Conservation (phyloP, 35 echinoderm and acorn worm species). For the Ophioderma brevispina region DNA sequence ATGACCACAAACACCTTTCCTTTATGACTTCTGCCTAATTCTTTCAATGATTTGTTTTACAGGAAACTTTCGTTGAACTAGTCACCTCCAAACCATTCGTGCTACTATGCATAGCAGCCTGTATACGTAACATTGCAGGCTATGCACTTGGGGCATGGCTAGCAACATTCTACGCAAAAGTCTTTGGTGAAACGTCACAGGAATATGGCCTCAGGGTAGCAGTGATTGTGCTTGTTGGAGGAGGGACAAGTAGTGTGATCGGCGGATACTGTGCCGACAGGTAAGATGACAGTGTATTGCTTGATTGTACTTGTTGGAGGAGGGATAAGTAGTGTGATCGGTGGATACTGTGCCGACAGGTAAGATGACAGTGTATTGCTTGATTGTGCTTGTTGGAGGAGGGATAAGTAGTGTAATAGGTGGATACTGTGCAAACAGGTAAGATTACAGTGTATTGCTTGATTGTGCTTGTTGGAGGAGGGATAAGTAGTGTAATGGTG, state of each 20-base stretch:
- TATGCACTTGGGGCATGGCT: conserved; percentile 45
- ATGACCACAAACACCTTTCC: too few species aligned
- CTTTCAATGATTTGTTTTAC: too few species aligned
- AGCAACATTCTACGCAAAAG: conserved; percentile 50
- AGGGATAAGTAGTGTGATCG: conserved; percentile 24
- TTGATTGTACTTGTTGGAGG: conserved; percentile 45
- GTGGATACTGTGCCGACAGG: conserved; percentile 44
- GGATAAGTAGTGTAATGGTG: too few species aligned
- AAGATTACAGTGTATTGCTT: too few species aligned
- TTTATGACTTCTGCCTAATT: too few species aligned
- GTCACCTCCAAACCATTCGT: conserved; percentile 40
- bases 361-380: too few species aligned
- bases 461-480: too few species aligned
- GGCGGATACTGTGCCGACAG: conserved; percentile 43
- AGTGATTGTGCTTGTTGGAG: conserved; percentile 37
- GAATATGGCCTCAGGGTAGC: conserved; percentile 40
- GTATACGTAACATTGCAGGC: conserved; percentile 11
- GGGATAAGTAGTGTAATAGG: conserved; percentile 15
- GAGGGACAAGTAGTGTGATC: conserved; percentile 24
- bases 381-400: too few species aligned
- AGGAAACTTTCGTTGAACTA: conserved; percentile 39
- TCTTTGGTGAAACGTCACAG: not conserved
- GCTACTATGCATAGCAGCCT: conserved; percentile 25
- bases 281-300: too few species aligned
- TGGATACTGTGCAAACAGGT: conserved; percentile 43